A percentile compares a stretch with the other conserved stretches of the same genome.
These are phyloP conservation scores for rabbit (Oryctolagus cuniculus) DNA, from an alignment of 2,113 vertebrate species.

Conservation along the genomic window mOryCun1.1 NC_091443.1:85564001-85564500, in stretches of 20 bases:
- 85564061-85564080: no score
- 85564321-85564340: slow-evolving; percentile 68
- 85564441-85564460: background rate
- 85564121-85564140: no score
- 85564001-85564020: no score
- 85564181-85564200: background rate
- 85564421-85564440: slow-evolving; percentile 54
- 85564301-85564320: slow-evolving; percentile 56
- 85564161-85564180: background rate
- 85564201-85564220: background rate
- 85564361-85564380: slow-evolving; percentile 36
- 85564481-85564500: background rate
- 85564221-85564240: background rate
- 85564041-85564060: no score
- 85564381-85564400: slow-evolving; percentile 50
- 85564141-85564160: no score
- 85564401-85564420: background rate
- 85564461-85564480: slow-evolving; percentile 16
- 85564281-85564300: slow-evolving; percentile 5
- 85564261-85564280: background rate
- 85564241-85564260: background rate
- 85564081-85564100: no score
- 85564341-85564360: slow-evolving; percentile 49
- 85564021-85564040: no score
- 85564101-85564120: no score